phyloP scores from a whole-genome alignment of 2,888 invertebrate genomes.

The Macrosiphum euphorbiae region DNA sequence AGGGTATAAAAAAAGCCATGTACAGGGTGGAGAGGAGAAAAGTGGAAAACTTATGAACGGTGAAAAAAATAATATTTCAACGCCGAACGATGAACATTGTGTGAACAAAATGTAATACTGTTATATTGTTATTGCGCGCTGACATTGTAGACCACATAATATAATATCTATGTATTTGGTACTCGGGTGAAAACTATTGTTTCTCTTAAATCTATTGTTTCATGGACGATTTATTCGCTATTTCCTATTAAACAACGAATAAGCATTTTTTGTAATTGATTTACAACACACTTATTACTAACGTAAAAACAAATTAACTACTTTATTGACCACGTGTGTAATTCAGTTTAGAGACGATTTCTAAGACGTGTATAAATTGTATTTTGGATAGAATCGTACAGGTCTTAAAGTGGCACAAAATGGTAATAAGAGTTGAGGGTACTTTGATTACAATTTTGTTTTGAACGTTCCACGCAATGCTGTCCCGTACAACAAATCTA shows the following conservation, averaged over 20 bases:
- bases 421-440: background rate
- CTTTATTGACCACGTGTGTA: background rate
- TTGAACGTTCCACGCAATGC: background rate
- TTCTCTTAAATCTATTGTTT: background rate
- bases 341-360: background rate
- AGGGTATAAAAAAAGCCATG: background rate
- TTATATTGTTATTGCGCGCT: background rate
- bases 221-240: background rate
- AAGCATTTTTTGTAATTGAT: background rate
- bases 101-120: background rate
- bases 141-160: background rate
- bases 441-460: background rate
- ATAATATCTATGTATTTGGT: conserved; percentile 37
- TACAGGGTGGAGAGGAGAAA: background rate
- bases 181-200: background rate
- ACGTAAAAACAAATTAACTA: background rate
- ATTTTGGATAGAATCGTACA: background rate
- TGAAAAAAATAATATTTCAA: conserved; percentile 36
- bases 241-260: background rate
- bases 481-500: background rate
- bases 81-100: conserved; percentile 10
- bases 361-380: background rate
- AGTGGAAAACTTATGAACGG: background rate
- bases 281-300: background rate
- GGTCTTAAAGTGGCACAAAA: background rate